Evolutionary conservation across 2,888 invertebrate species (phyloP), one percentile per base, ranked within the genome.

Genomic region (Chrysolina oricalcia): DNA sequence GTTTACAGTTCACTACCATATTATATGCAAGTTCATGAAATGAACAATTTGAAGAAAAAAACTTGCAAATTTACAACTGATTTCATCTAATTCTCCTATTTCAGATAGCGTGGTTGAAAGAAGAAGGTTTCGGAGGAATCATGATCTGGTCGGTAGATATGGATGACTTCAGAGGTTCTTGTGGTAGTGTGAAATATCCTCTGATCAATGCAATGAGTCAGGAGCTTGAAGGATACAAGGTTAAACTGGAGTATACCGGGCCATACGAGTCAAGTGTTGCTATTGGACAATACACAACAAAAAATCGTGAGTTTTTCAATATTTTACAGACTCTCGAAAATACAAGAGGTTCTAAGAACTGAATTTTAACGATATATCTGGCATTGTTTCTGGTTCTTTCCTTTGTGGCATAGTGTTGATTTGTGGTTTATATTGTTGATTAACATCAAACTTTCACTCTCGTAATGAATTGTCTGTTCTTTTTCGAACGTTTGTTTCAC

Each of bases 61-160:
- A 9, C 43, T 46, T n/a, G n/a, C 15, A 46, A 9, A 15, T 46
- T 15, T 4, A 15, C 6, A 46, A 46, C 8, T 6, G 8, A 35
- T 35, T 35, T 35, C 8, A 35, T 35, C 8, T 8, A 35, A 35
- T 35, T 35, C 35, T 35, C 8, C 17, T 70, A 21, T 77, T 79
- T 59, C 86, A 97, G 97, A 96, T 96, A 93, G 94, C 94, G 74
- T 98, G 97, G 97, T 90, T 97, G 75, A 97, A 96, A 87, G 96
- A 97, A 86, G 96, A 96, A 91, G 97, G 96, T 35, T 97, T 97
- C 80, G 98, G 97, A 53, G 98, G 98, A 21, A 96, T 98, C 73
- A 98, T 98, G 97, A 94, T 98, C 67, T 98, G 98, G 98, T 97
- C 97, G 0, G 92, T 98, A 35, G 98, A 98, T 85, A 95, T 98